phyloP scores from a whole-genome alignment of 1,140 invertebrate genomes.

The Anastatus disparis region DNA sequence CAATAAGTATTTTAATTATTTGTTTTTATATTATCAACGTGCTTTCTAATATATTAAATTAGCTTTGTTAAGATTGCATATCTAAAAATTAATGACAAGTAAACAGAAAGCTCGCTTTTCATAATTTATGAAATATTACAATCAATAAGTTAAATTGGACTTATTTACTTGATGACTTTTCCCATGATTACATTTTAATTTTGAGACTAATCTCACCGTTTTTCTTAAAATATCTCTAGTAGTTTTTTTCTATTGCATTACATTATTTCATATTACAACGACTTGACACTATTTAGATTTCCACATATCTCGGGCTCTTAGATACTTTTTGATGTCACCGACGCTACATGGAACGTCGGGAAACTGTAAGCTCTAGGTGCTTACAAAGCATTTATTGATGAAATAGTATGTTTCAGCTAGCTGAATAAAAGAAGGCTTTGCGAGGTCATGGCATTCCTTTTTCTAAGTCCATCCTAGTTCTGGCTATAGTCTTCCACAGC shows the following conservation, averaged over 20 bases:
- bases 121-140: not conserved
- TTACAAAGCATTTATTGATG: constrained; percentile 51
- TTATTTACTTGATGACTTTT: not conserved
- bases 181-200: not conserved
- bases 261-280: no score
- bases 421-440: constrained; percentile 61
- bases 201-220: not conserved
- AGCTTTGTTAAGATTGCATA: no score
- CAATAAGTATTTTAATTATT: no score
- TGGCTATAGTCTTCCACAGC: constrained; percentile 53
- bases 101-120: not conserved
- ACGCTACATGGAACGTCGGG: not conserved
- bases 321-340: not conserved
- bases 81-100: constrained; percentile 8
- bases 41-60: no score
- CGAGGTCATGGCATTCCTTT: constrained; percentile 61
- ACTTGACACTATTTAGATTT: not conserved
- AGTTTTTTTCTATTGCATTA: not conserved
- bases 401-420: constrained; percentile 64
- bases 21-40: no score
- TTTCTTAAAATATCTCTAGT: not conserved
- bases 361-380: not conserved
- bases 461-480: constrained; percentile 45
- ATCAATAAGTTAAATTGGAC: not conserved
- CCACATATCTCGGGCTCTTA: not conserved